A percentile compares a stretch with the other conserved stretches of the same genome.
Conservation (phyloP, 1,140 invertebrate genomes). For the Tribolium madens region DNA sequence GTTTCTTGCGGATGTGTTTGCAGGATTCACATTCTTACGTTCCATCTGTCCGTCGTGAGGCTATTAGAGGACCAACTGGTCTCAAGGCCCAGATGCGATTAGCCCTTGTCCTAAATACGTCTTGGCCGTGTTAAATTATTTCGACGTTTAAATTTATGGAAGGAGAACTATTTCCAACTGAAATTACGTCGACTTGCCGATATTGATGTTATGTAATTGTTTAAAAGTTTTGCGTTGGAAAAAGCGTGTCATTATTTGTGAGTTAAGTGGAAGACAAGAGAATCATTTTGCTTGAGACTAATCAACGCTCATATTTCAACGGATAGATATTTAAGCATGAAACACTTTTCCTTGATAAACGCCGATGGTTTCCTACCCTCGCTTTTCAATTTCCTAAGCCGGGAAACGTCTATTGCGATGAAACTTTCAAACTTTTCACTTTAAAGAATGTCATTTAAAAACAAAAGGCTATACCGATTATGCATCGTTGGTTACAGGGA, state of each 20-base stretch:
- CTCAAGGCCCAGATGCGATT: conserved; percentile 24
- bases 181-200: background rate
- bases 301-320: conserved; percentile 40
- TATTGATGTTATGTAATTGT: too few relatives aligned
- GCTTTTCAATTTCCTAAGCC: conserved; percentile 42
- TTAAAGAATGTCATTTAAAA: conserved; percentile 38
- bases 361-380: conserved; percentile 38
- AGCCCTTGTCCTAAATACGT: conserved; percentile 30
- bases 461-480: conserved; percentile 28
- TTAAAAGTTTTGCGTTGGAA: too few relatives aligned
- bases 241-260: background rate
- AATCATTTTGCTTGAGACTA: conserved; percentile 11
- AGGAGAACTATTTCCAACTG: conserved; percentile 18
- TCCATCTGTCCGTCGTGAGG: conserved; percentile 27
- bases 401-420: conserved; percentile 39
- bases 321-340: conserved; percentile 30
- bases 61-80: conserved; percentile 29
- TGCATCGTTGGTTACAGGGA: conserved; percentile 18
- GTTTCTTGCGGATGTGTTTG: conserved; percentile 26
- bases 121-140: conserved; percentile 18
- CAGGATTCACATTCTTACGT: conserved; percentile 34
- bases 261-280: background rate
- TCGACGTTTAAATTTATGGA: conserved; percentile 27
- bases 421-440: conserved; percentile 38
- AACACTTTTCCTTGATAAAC: conserved; percentile 44